These are phyloP conservation scores for Chymomyza costata DNA, from an alignment of 1,140 invertebrate genomes.

Conservation along the genomic window DNA sequence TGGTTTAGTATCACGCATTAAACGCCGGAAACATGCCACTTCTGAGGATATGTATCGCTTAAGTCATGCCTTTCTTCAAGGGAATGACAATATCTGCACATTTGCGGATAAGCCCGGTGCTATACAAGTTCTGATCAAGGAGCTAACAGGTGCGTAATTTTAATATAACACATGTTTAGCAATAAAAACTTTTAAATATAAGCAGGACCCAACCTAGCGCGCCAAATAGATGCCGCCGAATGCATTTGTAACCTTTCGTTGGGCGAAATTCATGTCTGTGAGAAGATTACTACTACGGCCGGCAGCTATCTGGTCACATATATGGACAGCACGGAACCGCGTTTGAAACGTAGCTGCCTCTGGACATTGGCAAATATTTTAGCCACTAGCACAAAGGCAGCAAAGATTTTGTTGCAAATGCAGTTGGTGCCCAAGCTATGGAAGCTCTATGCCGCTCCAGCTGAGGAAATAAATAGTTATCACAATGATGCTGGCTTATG, in stretches of 20 bases:
- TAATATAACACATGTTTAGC: too few relatives aligned
- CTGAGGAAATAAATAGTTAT: neutral
- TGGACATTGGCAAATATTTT: conserved; percentile 66
- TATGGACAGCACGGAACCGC: conserved; percentile 42
- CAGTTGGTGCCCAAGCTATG: conserved; percentile 57
- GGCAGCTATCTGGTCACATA: conserved; percentile 66
- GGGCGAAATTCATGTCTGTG: conserved; percentile 53
- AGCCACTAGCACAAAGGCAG: conserved; percentile 39
- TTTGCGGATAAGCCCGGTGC: conserved; percentile 56
- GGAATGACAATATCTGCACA: conserved; percentile 47
- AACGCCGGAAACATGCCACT: conserved; percentile 63
- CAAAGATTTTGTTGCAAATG: conserved; percentile 48
- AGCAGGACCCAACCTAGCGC: conserved; percentile 39
- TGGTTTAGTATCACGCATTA: conserved; percentile 55
- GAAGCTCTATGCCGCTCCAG: conserved; percentile 39
- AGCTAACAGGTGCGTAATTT: conserved; percentile 56
- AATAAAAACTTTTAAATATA: too few relatives aligned
- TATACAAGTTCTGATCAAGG: conserved; percentile 59
- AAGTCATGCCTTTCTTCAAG: conserved; percentile 58
- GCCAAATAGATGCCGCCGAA: conserved; percentile 52
- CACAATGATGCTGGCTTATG: conserved; percentile 49
- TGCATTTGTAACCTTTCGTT: conserved; percentile 67
- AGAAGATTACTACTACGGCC: conserved; percentile 57
- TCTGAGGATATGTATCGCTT: conserved; percentile 59
- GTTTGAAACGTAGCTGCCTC: conserved; percentile 46